A percentile compares a stretch with the other conserved stretches of the same genome.
Evolutionary conservation across 2,797 vertebrate species (phyloP).

Genomic region (Ctenopoma kingsleyae): DNA sequence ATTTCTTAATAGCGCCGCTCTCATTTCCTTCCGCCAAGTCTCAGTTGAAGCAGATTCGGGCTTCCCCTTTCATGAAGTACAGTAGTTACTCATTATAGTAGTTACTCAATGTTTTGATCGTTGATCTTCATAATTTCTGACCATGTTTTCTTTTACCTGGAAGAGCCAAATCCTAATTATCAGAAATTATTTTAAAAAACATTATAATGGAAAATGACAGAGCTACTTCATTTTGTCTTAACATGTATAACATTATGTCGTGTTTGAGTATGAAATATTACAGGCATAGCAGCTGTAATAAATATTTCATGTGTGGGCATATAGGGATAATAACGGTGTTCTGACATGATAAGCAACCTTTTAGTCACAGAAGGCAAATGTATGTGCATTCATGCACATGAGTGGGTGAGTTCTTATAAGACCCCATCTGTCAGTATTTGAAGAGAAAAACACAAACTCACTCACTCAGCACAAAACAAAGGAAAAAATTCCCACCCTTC

Average conservation of each 20-base stretch:
- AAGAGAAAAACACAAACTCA: constrained; percentile 38
- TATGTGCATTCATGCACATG: constrained; percentile 26
- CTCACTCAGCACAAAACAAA: constrained; percentile 41
- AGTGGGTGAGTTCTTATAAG: constrained; percentile 41
- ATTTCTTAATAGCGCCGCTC: background rate
- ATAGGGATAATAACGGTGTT: background rate
- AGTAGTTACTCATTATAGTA: background rate
- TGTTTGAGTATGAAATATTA: background rate
- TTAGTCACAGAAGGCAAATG: constrained; percentile 10
- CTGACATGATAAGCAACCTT: background rate
- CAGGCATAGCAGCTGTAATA: background rate
- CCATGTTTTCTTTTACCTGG: background rate
- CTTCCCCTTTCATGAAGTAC: background rate
- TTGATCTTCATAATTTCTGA: background rate
- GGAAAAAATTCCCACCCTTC: constrained; percentile 74
- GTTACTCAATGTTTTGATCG: background rate
- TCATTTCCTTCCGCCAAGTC: constrained; percentile 16
- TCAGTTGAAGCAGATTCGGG: background rate
- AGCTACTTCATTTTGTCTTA: background rate
- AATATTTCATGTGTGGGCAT: background rate
- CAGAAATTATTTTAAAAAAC: background rate
- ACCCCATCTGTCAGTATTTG: constrained; percentile 69
- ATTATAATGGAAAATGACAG: background rate
- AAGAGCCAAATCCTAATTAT: background rate
- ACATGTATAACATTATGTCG: background rate